Conservation (phyloP, 2,888 invertebrate species). For the Drosophila colorata region DNA sequence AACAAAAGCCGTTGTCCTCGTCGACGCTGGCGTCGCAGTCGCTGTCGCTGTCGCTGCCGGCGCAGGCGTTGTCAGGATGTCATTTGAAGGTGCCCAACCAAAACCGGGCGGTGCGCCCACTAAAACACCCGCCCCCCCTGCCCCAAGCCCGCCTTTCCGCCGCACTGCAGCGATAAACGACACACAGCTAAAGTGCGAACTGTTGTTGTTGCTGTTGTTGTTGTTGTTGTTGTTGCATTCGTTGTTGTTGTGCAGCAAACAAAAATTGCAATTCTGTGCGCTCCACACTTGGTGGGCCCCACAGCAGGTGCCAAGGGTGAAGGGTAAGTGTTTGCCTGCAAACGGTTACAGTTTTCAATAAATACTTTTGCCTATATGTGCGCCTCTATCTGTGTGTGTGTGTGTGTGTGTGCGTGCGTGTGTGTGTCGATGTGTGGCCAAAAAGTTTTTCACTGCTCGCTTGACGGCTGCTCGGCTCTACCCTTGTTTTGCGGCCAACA, state of each 20-base stretch:
- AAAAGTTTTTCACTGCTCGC: constrained; percentile 75
- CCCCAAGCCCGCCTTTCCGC: constrained; percentile 1
- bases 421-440: constrained; percentile 39
- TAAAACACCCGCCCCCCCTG: constrained; percentile 1
- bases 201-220: constrained; percentile 22
- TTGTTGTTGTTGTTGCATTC: constrained; percentile 18
- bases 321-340: constrained; percentile 69
- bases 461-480: constrained; percentile 64
- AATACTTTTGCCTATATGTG: constrained; percentile 69
- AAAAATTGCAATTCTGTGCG: constrained; percentile 58
- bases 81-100: constrained; percentile 50
- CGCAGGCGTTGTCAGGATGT: constrained; percentile 58
- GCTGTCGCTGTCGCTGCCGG: constrained; percentile 5
- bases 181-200: constrained; percentile 73
- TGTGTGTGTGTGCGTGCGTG: constrained; percentile 28
- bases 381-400: constrained; percentile 4
- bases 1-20: constrained; percentile 70
- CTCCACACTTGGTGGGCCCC: constrained; percentile 18
- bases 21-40: constrained; percentile 10
- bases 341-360: constrained; percentile 80
- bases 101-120: constrained; percentile 5
- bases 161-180: constrained; percentile 62
- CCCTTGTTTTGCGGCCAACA: constrained; percentile 50
- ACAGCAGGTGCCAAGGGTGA: constrained; percentile 18
- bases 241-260: constrained; percentile 48